Base-by-base conservation (phyloP, 2,888 invertebrate genomes). In the Dendrolimus pini region DNA sequence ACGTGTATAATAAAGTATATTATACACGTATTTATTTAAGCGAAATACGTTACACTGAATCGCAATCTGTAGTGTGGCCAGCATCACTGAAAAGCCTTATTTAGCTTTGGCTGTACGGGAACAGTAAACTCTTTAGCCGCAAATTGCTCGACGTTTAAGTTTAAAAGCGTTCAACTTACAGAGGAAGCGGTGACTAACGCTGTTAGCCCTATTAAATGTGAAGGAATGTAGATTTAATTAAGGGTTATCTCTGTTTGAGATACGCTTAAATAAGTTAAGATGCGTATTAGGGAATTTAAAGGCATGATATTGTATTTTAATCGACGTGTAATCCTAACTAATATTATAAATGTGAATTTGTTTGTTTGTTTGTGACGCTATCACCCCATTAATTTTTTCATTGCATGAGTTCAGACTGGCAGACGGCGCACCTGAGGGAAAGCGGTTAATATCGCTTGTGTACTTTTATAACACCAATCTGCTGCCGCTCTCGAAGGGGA, bases 151-250 rank as follows among this genome's bases (percentile, higher is more conserved):
- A 9, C 53, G 55, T 54, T 59, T n/a, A 53, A 61, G 56, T 60
- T 60, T 56, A 58, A 60, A 62, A 65, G 14, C 54, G 41, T 53
- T 60, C 59, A 60, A 60, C 62, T 60, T 61, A 58, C 59, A 59
- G 53, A 41, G 54, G 56, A 58, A 56, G 57, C 60, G 60, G 58
- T 56, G 56, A 61, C 56, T 58, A 56, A 56, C 53, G 12, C 6
- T 47, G 47, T 47, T 47, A 47, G 8, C 8, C 47, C 9, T 47
- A 47, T 47, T 9, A 47, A 47, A 9, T 47, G 10, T 47, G 47
- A 47, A 6, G 12, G 47, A 47, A 47, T 10, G 7, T 9, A 47
- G 47, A 47, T 10, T 47, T 47, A 47, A 47, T 47, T 47, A 8
- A 47, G 12, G 1, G 47, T 8, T 0, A 8, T 47, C 47, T 47